Percentiles rank a stretch among this genome's conserved stretches.
phyloP scores from a whole-genome alignment of 2,888 invertebrate species.

The Agrotis clavis region DNA sequence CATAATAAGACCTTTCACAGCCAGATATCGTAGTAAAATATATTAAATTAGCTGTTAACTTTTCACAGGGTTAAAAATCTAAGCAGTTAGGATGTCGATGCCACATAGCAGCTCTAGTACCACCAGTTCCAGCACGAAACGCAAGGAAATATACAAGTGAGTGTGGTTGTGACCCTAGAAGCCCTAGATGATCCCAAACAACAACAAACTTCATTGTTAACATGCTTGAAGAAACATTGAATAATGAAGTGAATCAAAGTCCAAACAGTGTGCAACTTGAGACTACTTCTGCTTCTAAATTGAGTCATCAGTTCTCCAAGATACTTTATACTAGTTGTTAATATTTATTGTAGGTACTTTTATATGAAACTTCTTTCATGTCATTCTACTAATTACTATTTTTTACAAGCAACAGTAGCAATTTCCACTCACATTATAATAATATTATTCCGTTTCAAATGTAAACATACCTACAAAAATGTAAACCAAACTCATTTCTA shows the following conservation, averaged over 20 bases:
- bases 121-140: slow-evolving; percentile 88
- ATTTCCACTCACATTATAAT: not conserved
- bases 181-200: not conserved
- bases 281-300: too few relatives aligned
- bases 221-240: not conserved
- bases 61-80: slow-evolving; percentile 48
- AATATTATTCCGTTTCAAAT: too few relatives aligned
- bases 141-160: slow-evolving; percentile 91
- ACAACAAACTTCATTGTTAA: not conserved
- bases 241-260: slow-evolving; percentile 22
- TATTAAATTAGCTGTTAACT: not conserved
- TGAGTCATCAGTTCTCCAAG: too few relatives aligned
- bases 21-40: not conserved
- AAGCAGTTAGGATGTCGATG: slow-evolving; percentile 83
- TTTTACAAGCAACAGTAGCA: not conserved
- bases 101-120: slow-evolving; percentile 89
- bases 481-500: too few relatives aligned
- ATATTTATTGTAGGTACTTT: not conserved
- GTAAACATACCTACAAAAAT: too few relatives aligned
- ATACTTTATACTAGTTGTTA: not conserved
- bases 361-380: not conserved
- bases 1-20: not conserved
- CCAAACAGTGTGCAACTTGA: slow-evolving; percentile 1
- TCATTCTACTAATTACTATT: too few relatives aligned
- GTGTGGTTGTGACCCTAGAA: slow-evolving; percentile 46